A percentile compares a stretch with the other conserved stretches of the same genome.
Evolutionary conservation across 1,140 invertebrate genomes (phyloP).

Genomic region (Drosophila orosa): DNA sequence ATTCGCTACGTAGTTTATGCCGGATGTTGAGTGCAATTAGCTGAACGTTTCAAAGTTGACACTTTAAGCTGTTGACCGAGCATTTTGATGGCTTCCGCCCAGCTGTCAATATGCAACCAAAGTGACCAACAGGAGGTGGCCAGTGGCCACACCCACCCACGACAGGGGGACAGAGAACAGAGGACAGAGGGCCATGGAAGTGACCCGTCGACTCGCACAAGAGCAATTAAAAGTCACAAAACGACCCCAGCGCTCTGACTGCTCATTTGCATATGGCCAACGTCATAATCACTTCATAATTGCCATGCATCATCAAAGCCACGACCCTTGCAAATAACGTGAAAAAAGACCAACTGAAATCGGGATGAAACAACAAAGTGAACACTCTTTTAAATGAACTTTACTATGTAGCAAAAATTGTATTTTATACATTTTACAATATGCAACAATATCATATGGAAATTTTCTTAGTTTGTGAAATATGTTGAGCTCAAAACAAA

Average conservation of each 20-base stretch:
- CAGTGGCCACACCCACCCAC: constrained; percentile 16
- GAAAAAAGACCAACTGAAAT: constrained; percentile 13
- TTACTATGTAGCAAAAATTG: too few species aligned
- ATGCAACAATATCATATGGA: background rate
- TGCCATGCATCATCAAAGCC: constrained; percentile 48
- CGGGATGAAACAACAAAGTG: constrained; percentile 1
- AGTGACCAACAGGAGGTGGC: constrained; percentile 21
- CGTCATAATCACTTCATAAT: constrained; percentile 71
- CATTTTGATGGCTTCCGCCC: constrained; percentile 24
- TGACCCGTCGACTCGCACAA: constrained; percentile 48
- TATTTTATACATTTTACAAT: background rate
- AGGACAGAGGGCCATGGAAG: constrained; percentile 2
- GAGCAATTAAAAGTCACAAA: constrained; percentile 59
- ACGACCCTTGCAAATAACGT: background rate
- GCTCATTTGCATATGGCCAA: constrained; percentile 63
- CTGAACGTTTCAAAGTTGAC: constrained; percentile 47
- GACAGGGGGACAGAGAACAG: background rate
- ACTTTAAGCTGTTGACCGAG: constrained; percentile 48
- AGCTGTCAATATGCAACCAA: constrained; percentile 42
- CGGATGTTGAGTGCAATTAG: constrained; percentile 52
- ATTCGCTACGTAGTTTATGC: constrained; percentile 20
- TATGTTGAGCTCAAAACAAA: background rate
- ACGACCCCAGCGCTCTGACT: constrained; percentile 28
- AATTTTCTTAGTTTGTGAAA: background rate
- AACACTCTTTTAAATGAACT: too few species aligned